phyloP scores from a whole-genome alignment of 2,888 invertebrate genomes.

The Xestia xanthographa region DNA sequence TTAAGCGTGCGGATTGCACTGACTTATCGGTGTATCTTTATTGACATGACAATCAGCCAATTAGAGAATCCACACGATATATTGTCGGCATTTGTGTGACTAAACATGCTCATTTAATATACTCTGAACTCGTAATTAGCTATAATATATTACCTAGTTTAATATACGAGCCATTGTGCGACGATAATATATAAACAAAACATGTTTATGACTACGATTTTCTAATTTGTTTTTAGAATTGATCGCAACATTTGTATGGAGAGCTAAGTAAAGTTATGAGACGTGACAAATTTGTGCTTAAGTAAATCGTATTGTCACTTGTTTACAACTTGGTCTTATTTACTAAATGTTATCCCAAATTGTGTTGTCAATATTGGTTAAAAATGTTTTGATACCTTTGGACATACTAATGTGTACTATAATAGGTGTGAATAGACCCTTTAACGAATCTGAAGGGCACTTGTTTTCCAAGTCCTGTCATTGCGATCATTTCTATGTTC shows the following conservation, averaged over 20 bases:
- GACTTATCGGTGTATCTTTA: slow-evolving; percentile 73
- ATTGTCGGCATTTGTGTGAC: slow-evolving; percentile 60
- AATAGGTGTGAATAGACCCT: too few relatives aligned
- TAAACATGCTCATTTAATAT: slow-evolving; percentile 44
- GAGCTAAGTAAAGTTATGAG: slow-evolving; percentile 40
- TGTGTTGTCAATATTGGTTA: slow-evolving; percentile 17
- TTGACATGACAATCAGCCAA: slow-evolving; percentile 82
- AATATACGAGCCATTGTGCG: slow-evolving; percentile 55
- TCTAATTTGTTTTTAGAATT: slow-evolving; percentile 57
- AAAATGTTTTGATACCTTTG: slow-evolving; percentile 20
- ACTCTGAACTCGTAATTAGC: slow-evolving; percentile 54
- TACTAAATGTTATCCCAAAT: slow-evolving; percentile 21
- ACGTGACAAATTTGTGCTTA: slow-evolving; percentile 36
- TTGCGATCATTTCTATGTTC: not conserved
- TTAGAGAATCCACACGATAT: slow-evolving; percentile 69
- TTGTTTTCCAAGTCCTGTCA: not conserved
- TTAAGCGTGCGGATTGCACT: slow-evolving; percentile 50
- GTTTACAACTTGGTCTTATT: slow-evolving; percentile 41
- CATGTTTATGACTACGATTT: slow-evolving; percentile 51
- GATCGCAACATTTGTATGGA: slow-evolving; percentile 55
- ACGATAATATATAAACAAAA: slow-evolving; percentile 44
- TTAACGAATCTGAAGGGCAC: not conserved
- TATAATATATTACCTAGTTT: slow-evolving; percentile 48
- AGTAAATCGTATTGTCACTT: slow-evolving; percentile 50
- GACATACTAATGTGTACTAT: not conserved